Base-by-base conservation (phyloP, 2,888 invertebrate species). In the Elmis aenea region DNA sequence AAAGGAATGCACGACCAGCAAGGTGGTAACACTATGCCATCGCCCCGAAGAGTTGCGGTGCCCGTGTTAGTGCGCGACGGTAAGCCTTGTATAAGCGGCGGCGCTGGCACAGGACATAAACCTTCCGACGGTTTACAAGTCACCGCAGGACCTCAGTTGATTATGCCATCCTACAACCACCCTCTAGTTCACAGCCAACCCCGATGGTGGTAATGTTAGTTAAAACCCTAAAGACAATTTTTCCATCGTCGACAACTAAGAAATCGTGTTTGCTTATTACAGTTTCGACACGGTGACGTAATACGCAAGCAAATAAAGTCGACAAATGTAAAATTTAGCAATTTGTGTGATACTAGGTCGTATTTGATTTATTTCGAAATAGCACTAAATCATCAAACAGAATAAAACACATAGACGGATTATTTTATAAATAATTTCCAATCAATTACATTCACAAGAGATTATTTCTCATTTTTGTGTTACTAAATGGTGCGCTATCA, bases 51-150 rank as follows among this genome's bases (percentile, higher is more conserved):
- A 11, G 94, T 95, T 0, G 93, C 95, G 0, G 94, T 95, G 0
- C 95, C 95, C 0, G 93, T 96, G 0, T 68, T 96, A 31, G 94
- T 96, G 3, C 79, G 92, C 36, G 95, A 96, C 56, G 96, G 95
- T 0, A 89, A 93, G 61, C 92, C 94, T 0, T 95, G 94, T 57
- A 68, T 85, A 6, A 75, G 77, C 5, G 76, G 76, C 32, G 70
- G 71, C 65, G 20, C 48, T 16, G 33, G 40, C 14, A 47, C 47
- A 30, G 24, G 24, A 5, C 15, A 26, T 6, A 18, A 20, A 3
- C 57, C 57, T 9, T 49, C 51, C 18, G 63, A 65, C 13, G 52
- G 50, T 37, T 42, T 62, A 5, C 59, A 62, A 37, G 12, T 44
- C 38, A 27, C 47, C 21, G 55, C 56, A 1, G 51, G 50, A 5